Conservation (phyloP, 2,113 vertebrate species). For the Phoxinus phoxinus region DNA sequence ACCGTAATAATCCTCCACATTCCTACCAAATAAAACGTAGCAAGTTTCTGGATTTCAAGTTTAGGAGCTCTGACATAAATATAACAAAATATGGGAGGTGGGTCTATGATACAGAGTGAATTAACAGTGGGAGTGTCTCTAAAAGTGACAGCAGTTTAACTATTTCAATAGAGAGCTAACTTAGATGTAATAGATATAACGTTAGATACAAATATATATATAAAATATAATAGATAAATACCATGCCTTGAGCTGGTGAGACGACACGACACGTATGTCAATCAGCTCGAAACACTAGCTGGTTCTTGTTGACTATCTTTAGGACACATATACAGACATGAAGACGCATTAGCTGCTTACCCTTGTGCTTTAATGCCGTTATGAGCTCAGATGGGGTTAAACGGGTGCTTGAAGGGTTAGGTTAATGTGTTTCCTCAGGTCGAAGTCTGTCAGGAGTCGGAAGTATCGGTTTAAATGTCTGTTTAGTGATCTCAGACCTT, state of each 20-base stretch:
- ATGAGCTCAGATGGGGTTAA: background rate
- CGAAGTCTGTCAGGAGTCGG: background rate
- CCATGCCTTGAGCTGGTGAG: background rate
- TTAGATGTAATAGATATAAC: background rate
- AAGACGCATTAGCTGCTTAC: constrained; percentile 12
- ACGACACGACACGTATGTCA: background rate
- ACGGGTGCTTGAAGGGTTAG: background rate
- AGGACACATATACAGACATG: background rate
- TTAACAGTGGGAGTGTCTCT: constrained; percentile 1
- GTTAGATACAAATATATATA: too few relatives aligned
- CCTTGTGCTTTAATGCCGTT: background rate
- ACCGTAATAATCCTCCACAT: background rate
- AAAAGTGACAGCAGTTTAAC: constrained; percentile 5
- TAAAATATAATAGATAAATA: background rate
- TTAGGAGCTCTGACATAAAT: background rate
- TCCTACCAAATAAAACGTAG: background rate
- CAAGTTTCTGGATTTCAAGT: background rate
- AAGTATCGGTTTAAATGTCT: constrained; percentile 25
- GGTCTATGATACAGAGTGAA: background rate
- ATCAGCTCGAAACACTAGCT: background rate
- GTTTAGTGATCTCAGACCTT: constrained; percentile 5
- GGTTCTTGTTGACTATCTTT: background rate
- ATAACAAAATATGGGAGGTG: background rate
- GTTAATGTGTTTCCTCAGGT: constrained; percentile 1
- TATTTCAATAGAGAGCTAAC: background rate